A percentile compares a stretch with the other conserved stretches of the same genome.
Evolutionary conservation across 2,113 vertebrate species (phyloP).

Genomic region (Amphiprion ocellaris): DNA sequence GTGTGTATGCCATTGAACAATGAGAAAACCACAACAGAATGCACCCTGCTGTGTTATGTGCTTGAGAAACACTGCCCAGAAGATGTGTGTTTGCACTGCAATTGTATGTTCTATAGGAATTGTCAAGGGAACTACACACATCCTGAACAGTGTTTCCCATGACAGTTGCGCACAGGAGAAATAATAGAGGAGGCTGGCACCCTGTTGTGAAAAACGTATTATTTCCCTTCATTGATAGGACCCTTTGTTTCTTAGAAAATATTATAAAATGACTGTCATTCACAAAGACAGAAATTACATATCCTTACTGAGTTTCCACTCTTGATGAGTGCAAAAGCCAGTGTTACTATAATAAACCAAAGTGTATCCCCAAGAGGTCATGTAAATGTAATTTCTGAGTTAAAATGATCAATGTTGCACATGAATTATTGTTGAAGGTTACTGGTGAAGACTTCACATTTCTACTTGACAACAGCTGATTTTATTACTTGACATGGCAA

Average conservation of each 20-base stretch:
- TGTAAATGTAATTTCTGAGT: not conserved
- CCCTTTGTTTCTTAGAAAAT: slow-evolving; percentile 7
- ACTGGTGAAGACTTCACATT: not conserved
- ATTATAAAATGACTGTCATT: slow-evolving; percentile 4
- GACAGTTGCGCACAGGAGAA: slow-evolving; percentile 20
- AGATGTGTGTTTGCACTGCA: slow-evolving; percentile 31
- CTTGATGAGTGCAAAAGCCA: not conserved
- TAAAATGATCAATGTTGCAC: not conserved
- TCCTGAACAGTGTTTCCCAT: slow-evolving; percentile 14
- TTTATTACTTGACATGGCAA: too few relatives aligned
- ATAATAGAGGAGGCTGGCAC: slow-evolving; percentile 22
- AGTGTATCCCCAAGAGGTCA: not conserved
- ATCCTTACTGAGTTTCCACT: slow-evolving; percentile 2
- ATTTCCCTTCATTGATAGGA: slow-evolving; percentile 4
- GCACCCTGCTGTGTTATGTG: slow-evolving; percentile 26
- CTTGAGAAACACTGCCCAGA: slow-evolving; percentile 4
- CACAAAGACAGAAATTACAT: slow-evolving; percentile 5
- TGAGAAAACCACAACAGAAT: not conserved
- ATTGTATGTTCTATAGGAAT: slow-evolving; percentile 19
- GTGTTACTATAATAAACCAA: not conserved
- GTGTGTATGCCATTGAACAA: slow-evolving; percentile 1
- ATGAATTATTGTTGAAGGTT: not conserved
- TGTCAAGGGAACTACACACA: slow-evolving; percentile 18
- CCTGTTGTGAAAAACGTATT: slow-evolving; percentile 21
- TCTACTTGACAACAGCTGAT: too few relatives aligned